phyloP scores from a whole-genome alignment of 2,113 vertebrate species.

The Pitta sordida region DNA sequence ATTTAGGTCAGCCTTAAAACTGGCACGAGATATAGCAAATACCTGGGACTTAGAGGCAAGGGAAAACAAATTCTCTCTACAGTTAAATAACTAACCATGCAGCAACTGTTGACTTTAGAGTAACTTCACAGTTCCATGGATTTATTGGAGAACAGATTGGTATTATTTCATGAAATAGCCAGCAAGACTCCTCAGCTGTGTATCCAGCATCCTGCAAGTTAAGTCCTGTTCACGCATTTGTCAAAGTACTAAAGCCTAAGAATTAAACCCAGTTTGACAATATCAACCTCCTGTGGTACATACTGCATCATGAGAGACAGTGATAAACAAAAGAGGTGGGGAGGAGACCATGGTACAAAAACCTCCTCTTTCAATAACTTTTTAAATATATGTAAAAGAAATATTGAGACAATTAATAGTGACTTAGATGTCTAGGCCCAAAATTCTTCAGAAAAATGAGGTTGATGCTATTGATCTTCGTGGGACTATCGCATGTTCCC shows the following conservation, averaged over 20 bases:
- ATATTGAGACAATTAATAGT: not conserved
- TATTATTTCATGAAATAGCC: constrained; percentile 16
- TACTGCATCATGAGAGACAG: not conserved
- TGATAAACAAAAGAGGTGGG: not conserved
- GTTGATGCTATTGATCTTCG: not conserved
- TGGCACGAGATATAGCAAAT: constrained; percentile 59
- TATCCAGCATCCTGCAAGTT: not conserved
- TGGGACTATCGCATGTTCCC: not conserved
- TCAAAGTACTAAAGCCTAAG: not conserved
- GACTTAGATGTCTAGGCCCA: not conserved
- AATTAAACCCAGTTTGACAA: not conserved
- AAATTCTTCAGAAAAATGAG: not conserved
- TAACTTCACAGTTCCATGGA: constrained; percentile 26
- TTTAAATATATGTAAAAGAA: not conserved
- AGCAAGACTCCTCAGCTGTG: not conserved
- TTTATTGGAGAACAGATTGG: constrained; percentile 55
- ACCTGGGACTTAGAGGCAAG: constrained; percentile 53
- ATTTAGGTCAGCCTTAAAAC: constrained; percentile 61
- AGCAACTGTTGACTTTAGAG: constrained; percentile 62
- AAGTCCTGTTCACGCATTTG: not conserved
- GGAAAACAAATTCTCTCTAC: constrained; percentile 57
- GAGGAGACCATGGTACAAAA: not conserved
- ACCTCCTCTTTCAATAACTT: not conserved
- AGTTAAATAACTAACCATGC: constrained; percentile 59
- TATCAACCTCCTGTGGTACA: not conserved